Evolutionary conservation across 1,140 invertebrate species (phyloP), one percentile per base, ranked within the genome.

Genomic region (Saccostrea echinata): DNA sequence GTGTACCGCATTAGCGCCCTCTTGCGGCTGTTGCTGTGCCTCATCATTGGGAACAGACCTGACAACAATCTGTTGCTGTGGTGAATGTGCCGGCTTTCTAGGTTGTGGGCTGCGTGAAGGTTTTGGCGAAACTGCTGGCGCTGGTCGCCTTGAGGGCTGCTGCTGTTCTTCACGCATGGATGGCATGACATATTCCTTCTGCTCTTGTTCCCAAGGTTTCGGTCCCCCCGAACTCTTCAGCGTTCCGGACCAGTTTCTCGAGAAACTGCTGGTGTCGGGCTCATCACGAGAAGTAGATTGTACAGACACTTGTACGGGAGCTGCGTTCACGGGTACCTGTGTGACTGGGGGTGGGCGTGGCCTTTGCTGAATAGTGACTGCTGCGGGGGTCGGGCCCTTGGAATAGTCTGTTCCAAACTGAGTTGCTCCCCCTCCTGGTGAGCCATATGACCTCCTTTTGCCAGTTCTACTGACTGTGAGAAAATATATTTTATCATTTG

Each of bases 141-240:
- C 52, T 4, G 83, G 83, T 84, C 53, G 52, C 52, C 53, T 35
- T 21, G 33, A 18, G 21, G 61, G 16, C 27, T 82, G 68, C 35
- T 84, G 43, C 43, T 61, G 52, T 0, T 53, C 43, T 68, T 89
- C 85, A 24, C 51, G 64, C 64, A 87, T 84, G 30, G 84, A 82
- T 82, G 88, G 88, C 88, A 89, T 89, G 4, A 89, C 55, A 43
- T 85, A 85, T 27, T 87, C 88, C 35, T 57, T 43, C n/a, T 85
- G 82, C 86, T 92, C 91, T 27, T 84, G 55, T 68, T 94, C 93
- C 93, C 93, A 94, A 24, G 92, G 93, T 88, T 92, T 94, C 27
- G 87, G 52, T 33, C 61, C 53, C 13, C 86, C 68, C 3, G 84
- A 83, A 18, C 88, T 81, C 84, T 51, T 64, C 51, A 88, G 51